A percentile compares a stretch with the other conserved stretches of the same genome.
Evolutionary conservation across 1,140 invertebrate genomes (phyloP).

Genomic region (Sycobia sp.): DNA sequence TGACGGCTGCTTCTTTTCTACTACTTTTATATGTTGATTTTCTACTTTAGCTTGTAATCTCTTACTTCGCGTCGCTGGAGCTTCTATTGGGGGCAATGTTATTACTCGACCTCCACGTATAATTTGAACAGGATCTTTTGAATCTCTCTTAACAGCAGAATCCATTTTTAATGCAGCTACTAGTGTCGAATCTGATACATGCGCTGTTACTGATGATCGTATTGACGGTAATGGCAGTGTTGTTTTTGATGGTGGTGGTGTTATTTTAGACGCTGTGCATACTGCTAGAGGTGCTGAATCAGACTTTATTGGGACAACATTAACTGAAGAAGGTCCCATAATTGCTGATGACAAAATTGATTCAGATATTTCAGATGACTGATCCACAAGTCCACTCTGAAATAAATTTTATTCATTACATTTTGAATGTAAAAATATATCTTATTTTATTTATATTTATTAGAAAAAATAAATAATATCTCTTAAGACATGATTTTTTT

Average conservation of each 20-base stretch:
- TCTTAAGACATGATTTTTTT: too few species aligned
- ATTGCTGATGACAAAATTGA: conserved; percentile 24
- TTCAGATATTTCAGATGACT: conserved; percentile 18
- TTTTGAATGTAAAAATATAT: background rate
- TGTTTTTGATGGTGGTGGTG: too few species aligned
- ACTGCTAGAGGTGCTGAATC: background rate
- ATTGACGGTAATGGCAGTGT: too few species aligned
- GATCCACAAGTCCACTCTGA: conserved; percentile 20
- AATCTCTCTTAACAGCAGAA: conserved; percentile 38
- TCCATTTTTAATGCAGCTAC: background rate
- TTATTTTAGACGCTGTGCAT: background rate
- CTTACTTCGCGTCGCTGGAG: conserved; percentile 71
- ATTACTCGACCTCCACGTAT: conserved; percentile 74
- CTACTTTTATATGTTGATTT: conserved; percentile 23
- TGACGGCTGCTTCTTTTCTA: conserved; percentile 9
- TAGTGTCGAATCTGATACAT: background rate
- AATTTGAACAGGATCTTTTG: conserved; percentile 70
- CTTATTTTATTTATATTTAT: background rate
- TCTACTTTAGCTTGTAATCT: conserved; percentile 53
- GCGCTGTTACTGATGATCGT: background rate
- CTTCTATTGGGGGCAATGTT: conserved; percentile 77
- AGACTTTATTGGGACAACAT: background rate
- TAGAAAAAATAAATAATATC: background rate
- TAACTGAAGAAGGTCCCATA: conserved; percentile 1
- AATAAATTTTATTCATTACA: background rate